A percentile compares a stretch with the other conserved stretches of the same genome.
Evolutionary conservation across 2,797 vertebrate genomes (phyloP).

Genomic region (Oryzias dopingdopingensis): DNA sequence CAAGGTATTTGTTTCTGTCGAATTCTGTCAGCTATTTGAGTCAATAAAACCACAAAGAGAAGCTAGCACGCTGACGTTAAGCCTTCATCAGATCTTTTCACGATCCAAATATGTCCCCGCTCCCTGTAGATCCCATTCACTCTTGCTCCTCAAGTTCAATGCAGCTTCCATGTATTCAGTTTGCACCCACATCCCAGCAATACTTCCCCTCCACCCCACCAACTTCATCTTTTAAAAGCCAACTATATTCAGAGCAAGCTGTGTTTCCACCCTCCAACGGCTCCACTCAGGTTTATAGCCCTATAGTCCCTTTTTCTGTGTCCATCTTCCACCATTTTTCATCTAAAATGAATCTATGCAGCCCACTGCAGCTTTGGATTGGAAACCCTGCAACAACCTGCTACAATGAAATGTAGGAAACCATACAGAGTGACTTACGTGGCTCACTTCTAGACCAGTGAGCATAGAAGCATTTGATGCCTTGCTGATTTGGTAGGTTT

Average conservation of each 20-base stretch:
- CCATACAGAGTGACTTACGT: neutral
- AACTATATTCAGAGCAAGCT: slow-evolving; percentile 8
- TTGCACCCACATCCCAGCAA: slow-evolving; percentile 5
- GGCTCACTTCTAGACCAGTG: too few relatives aligned
- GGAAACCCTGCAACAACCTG: slow-evolving; percentile 20
- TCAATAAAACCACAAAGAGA: neutral
- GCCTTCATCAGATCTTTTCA: neutral
- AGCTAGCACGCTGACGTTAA: too few relatives aligned
- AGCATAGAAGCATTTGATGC: too few relatives aligned
- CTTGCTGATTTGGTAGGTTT: too few relatives aligned
- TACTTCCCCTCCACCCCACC: neutral
- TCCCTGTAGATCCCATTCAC: neutral
- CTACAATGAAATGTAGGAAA: slow-evolving; percentile 46
- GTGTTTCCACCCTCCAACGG: slow-evolving; percentile 14
- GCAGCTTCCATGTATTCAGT: neutral
- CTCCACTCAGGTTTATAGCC: slow-evolving; percentile 3
- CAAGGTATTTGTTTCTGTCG: slow-evolving; percentile 51
- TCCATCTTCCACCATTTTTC: slow-evolving; percentile 18
- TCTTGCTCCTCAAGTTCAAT: neutral
- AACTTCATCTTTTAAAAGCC: neutral
- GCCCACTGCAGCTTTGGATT: slow-evolving; percentile 9
- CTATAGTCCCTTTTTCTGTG: slow-evolving; percentile 15
- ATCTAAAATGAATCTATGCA: slow-evolving; percentile 13
- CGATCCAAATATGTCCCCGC: neutral
- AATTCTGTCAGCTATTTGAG: neutral